Conservation (phyloP, 2,888 invertebrate species). For the Mycalesis mineus region DNA sequence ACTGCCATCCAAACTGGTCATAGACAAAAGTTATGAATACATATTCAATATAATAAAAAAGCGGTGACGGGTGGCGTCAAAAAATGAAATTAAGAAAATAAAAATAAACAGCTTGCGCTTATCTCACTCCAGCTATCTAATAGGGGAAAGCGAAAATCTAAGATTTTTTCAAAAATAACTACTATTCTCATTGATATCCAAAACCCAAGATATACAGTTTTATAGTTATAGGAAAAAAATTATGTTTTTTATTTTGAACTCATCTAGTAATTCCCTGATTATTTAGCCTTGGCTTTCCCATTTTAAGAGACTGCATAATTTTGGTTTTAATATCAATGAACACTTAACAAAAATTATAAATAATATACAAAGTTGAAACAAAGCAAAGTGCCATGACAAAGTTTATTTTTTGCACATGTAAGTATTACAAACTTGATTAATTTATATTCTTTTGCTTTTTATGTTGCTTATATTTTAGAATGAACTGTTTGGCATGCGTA, state of each 20-base stretch:
- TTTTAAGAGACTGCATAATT: neutral
- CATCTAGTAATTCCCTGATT: neutral
- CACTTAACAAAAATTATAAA: conserved; percentile 14
- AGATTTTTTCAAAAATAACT: conserved; percentile 35
- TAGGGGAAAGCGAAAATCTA: conserved; percentile 42
- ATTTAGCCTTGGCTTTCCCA: neutral
- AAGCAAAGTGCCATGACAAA: conserved; percentile 48
- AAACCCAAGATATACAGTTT: neutral
- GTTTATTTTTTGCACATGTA: conserved; percentile 59
- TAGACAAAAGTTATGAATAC: neutral
- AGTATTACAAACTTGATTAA: conserved; percentile 59
- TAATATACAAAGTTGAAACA: conserved; percentile 1
- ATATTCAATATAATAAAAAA: conserved; percentile 29
- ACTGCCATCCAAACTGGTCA: conserved; percentile 24
- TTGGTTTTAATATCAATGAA: conserved; percentile 4
- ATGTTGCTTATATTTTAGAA: conserved; percentile 48
- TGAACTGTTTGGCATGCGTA: conserved; percentile 76
- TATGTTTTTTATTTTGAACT: neutral
- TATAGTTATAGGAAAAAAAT: neutral
- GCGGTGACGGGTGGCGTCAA: conserved; percentile 56
- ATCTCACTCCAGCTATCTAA: conserved; percentile 58
- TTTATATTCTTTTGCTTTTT: conserved; percentile 43
- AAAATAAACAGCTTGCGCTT: conserved; percentile 54
- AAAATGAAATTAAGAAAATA: conserved; percentile 28
- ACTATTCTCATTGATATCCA: conserved; percentile 30